A percentile compares a stretch with the other conserved stretches of the same genome.
Conservation (phyloP, 2,797 vertebrate genomes). For the Melanotaenia trifasciata region DNA sequence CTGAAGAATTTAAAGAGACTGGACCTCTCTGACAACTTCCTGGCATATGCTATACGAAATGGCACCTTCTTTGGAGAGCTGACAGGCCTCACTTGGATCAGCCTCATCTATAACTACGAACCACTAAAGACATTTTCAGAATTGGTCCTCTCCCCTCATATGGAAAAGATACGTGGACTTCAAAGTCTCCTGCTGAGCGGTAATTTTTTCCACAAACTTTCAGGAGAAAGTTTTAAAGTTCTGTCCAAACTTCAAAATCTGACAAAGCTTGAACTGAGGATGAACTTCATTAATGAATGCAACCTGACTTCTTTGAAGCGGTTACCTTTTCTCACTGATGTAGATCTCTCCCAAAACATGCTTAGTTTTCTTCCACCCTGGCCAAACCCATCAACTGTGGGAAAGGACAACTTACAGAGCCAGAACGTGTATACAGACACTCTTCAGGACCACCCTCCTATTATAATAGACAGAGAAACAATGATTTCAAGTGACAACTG, state of each 20-base stretch:
- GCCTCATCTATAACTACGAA: constrained; percentile 85
- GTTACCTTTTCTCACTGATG: constrained; percentile 65
- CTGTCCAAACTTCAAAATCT: constrained; percentile 75
- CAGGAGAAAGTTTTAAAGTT: constrained; percentile 62
- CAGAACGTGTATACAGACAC: constrained; percentile 25
- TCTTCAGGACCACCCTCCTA: constrained; percentile 6
- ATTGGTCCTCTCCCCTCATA: constrained; percentile 75
- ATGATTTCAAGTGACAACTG: constrained; percentile 5
- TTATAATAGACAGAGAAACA: constrained; percentile 26
- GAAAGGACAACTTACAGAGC: constrained; percentile 28
- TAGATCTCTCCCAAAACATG: constrained; percentile 85
- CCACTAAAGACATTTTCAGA: constrained; percentile 67
- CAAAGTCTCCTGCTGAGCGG: constrained; percentile 78
- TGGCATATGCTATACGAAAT: constrained; percentile 77
- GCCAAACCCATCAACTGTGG: constrained; percentile 7
- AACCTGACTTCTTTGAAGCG: constrained; percentile 67
- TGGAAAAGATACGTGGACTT: constrained; percentile 73
- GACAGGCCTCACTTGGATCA: constrained; percentile 74
- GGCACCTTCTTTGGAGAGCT: constrained; percentile 83
- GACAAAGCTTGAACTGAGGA: constrained; percentile 75
- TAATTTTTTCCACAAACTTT: constrained; percentile 82
- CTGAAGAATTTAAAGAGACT: constrained; percentile 70
- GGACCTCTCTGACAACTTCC: constrained; percentile 85
- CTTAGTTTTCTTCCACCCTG: constrained; percentile 72
- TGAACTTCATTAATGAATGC: constrained; percentile 82